A percentile compares a stretch with the other conserved stretches of the same genome.
These are phyloP conservation scores for Caenorhabditis sp. DNA, from an alignment of 2,888 invertebrate species.

Conservation along the genomic window DNA sequence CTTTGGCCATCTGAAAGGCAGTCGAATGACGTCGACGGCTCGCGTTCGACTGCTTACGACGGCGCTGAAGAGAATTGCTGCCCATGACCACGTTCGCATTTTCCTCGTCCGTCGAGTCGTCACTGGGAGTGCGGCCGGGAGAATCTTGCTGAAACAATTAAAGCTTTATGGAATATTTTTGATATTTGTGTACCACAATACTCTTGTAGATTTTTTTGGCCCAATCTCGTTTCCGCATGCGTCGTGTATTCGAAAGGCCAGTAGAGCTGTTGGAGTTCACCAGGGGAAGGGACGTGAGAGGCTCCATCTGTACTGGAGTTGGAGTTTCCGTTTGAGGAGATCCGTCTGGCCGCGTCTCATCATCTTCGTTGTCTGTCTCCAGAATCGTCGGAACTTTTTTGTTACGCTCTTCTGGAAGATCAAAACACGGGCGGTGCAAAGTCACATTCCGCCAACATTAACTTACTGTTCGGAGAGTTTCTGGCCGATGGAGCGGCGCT, in stretches of 20 bases:
- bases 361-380: conserved; percentile 62
- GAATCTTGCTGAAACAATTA: conserved; percentile 47
- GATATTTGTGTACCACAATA: too few relatives aligned
- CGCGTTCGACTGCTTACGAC: conserved; percentile 15
- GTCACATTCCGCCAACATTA: too few relatives aligned
- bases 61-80: conserved; percentile 11
- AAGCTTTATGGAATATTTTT: too few relatives aligned
- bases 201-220: conserved; percentile 69
- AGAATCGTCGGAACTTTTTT: conserved; percentile 62
- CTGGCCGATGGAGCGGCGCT: conserved; percentile 24
- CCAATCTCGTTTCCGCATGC: conserved; percentile 72
- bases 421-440: neutral
- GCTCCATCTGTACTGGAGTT: conserved; percentile 18
- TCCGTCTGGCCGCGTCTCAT: conserved; percentile 7
- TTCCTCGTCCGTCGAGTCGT: conserved; percentile 59
- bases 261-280: conserved; percentile 11
- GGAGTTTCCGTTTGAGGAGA: conserved; percentile 8
- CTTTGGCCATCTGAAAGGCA: conserved; percentile 69
- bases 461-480: conserved; percentile 56
- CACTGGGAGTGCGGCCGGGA: conserved; percentile 54
- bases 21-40: conserved; percentile 54
- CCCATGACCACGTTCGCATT: conserved; percentile 42
- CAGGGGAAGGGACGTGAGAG: conserved; percentile 21
- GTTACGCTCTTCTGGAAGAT: conserved; percentile 42
- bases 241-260: conserved; percentile 21